phyloP scores from a whole-genome alignment of 92 coral and sea anemone genomes.

The Porites divaricata region DNA sequence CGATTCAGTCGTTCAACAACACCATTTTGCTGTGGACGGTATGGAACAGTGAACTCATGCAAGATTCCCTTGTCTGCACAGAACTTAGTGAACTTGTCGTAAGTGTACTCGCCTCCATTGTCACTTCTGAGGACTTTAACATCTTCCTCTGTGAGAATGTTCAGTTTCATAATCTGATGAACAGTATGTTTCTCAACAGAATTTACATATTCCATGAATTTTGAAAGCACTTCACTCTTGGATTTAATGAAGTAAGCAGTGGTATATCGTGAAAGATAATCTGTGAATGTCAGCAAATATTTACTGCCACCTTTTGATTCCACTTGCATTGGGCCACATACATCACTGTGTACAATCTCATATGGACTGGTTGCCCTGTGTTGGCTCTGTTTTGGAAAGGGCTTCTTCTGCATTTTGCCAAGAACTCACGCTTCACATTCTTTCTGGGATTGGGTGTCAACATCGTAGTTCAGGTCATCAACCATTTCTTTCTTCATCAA shows the following conservation, averaged over 20 bases:
- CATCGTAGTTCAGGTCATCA: conserved; percentile 46
- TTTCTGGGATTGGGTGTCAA: conserved; percentile 20
- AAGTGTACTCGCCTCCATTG: conserved; percentile 13
- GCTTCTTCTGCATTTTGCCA: conserved; percentile 31
- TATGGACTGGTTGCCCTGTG: conserved; percentile 12
- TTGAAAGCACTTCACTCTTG: too few species aligned
- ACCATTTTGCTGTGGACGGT: neutral
- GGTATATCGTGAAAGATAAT: too few species aligned
- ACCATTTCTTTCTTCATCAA: conserved; percentile 29
- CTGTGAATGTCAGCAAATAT: neutral
- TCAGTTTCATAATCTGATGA: too few species aligned
- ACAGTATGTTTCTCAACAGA: too few species aligned
- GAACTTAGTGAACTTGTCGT: too few species aligned
- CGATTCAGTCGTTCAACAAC: neutral
- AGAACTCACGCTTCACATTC: conserved; percentile 37
- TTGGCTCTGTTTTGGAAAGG: conserved; percentile 20
- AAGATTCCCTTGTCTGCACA: too few species aligned
- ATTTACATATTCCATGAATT: too few species aligned
- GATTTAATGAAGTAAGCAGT: too few species aligned
- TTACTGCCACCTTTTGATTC: neutral
- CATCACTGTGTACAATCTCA: neutral
- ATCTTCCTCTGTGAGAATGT: too few species aligned
- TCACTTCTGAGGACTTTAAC: neutral
- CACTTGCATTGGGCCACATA: neutral
- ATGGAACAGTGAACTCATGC: too few species aligned